Evolutionary conservation across 1,140 invertebrate species (phyloP), one percentile per base, ranked within the genome.

Genomic region (Paraescarpia echinospica): DNA sequence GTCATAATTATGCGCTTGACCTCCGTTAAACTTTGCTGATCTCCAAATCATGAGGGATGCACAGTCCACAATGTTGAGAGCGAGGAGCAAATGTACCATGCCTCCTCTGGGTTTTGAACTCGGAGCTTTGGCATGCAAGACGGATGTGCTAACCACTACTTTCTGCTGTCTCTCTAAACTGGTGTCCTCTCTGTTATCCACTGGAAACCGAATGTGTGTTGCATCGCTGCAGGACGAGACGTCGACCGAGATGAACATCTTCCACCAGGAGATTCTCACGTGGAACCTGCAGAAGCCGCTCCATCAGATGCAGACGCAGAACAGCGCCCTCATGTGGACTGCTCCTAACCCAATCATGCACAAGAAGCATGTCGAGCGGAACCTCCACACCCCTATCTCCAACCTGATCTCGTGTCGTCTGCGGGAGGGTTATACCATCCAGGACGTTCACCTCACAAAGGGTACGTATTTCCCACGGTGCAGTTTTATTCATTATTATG

Each of bases 351-450:
- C 91, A 34, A 89, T 90, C 34, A 90, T 90, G 90, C 90, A 41
- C 35, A 91, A 97, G 94, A 97, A 97, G 94, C 97, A 98, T 94
- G 96, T 97, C 88, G 97, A 98, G 94, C 97, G 97, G 91, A 97
- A 97, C 94, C 96, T 98, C 35, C 97, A 96, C 94, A 97, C 97
- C 88, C 97, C 97, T 34, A 96, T 98, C 48, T 96, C 97, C 91
- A 97, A 97, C 95, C 96, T 98, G 90, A 95, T 98, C 59, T 98
- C 97, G 51, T 97, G 98, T 94, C 96, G 98, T 88, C 96, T 98
- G 35, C 96, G 98, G 48, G 98, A 98, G 96, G 98, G 98, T 77
- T 98, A 98, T 95, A 97, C 97, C 95, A 96, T 98, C 95, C 97
- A 97, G 96, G 97, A 97, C 96, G 95, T 97, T 95, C 51, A 94